A percentile compares a stretch with the other conserved stretches of the same genome.
Conservation (phyloP, 1,140 invertebrate species). For the Periplaneta americana region DNA sequence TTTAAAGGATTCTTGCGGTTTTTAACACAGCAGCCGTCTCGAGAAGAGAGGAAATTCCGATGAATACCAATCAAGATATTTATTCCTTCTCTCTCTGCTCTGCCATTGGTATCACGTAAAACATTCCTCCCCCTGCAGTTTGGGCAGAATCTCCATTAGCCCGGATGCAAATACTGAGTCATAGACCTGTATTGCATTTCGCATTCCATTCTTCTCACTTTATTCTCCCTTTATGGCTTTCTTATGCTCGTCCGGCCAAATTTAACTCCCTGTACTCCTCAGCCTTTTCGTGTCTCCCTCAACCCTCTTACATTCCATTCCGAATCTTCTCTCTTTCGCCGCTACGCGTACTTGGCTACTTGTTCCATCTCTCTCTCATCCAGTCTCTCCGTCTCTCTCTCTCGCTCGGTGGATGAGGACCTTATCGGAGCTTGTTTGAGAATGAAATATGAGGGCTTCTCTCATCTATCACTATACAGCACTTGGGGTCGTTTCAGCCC, state of each 20-base stretch:
- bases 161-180: background rate
- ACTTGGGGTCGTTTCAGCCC: background rate
- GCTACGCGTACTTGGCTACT: too few species aligned
- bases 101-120: background rate
- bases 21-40: too few species aligned
- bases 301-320: background rate
- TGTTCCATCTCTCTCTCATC: background rate
- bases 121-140: background rate
- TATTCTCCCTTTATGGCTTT: background rate
- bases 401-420: too few species aligned
- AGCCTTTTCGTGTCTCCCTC: background rate
- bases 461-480: background rate
- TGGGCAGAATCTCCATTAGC: background rate
- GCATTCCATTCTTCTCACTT: background rate
- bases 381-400: background rate
- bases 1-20: too few species aligned
- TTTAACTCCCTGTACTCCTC: background rate
- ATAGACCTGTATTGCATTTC: background rate
- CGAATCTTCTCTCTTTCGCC: background rate
- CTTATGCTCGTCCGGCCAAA: too few species aligned
- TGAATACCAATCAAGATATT: too few species aligned
- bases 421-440: background rate
- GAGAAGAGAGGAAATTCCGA: too few species aligned
- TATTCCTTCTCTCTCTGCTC: too few species aligned
- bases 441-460: background rate